These are phyloP conservation scores for Carposina sasakii DNA, from an alignment of 1,140 invertebrate species.

Conservation along the genomic window DNA sequence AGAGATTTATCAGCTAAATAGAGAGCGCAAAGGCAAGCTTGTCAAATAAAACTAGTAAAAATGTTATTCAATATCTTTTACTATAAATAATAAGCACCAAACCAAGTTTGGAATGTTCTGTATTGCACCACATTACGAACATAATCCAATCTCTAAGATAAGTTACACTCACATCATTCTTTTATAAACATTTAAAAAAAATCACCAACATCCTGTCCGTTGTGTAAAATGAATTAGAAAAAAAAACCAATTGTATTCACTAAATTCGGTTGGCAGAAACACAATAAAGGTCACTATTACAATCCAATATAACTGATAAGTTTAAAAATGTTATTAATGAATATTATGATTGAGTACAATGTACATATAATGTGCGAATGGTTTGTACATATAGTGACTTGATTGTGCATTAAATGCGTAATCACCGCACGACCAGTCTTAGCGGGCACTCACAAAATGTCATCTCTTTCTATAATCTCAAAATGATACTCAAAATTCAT, in stretches of 20 bases:
- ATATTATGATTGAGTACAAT: not conserved
- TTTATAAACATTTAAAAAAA: too few relatives aligned
- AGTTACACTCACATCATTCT: constrained; percentile 37
- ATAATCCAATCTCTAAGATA: constrained; percentile 49
- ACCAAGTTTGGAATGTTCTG: constrained; percentile 70
- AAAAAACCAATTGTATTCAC: too few relatives aligned
- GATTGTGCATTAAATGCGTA: constrained; percentile 52
- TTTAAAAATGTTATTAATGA: not conserved
- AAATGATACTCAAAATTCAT: too few relatives aligned
- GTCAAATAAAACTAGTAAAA: constrained; percentile 58
- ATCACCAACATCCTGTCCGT: too few relatives aligned
- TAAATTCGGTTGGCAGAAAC: constrained; percentile 41
- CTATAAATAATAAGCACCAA: constrained; percentile 69
- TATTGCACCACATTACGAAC: constrained; percentile 67
- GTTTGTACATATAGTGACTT: constrained; percentile 67
- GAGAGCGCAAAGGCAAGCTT: constrained; percentile 44
- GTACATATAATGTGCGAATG: constrained; percentile 9
- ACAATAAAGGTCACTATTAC: constrained; percentile 69
- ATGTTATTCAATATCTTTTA: constrained; percentile 58
- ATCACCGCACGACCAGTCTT: constrained; percentile 46
- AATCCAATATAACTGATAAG: constrained; percentile 24
- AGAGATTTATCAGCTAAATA: constrained; percentile 17
- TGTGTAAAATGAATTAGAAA: too few relatives aligned
- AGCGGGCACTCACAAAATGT: constrained; percentile 53
- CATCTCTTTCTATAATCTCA: too few relatives aligned